Evolutionary conservation across 2,797 vertebrate species (phyloP).

Genomic region (Bradypodion pumilum): DNA sequence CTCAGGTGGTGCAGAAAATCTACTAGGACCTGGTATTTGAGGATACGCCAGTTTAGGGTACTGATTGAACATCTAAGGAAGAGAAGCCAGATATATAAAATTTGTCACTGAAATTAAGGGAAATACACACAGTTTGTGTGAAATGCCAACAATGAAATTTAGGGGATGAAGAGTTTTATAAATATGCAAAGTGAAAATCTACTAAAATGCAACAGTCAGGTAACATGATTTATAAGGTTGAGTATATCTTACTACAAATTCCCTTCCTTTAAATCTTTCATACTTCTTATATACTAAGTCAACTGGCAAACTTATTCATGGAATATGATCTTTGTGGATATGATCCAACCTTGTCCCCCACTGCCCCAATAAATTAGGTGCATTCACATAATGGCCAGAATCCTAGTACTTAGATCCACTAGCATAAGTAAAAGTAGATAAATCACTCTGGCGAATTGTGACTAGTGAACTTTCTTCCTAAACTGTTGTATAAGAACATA

Average conservation of each 20-base stretch:
- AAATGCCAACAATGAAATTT: background rate
- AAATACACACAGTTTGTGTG: background rate
- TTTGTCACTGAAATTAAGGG: background rate
- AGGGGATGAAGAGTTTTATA: background rate
- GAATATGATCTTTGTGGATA: background rate
- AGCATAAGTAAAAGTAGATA: too few species aligned
- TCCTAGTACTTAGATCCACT: too few species aligned
- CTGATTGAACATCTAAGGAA: constrained; percentile 90
- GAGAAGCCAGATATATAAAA: background rate
- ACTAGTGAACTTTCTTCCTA: too few species aligned
- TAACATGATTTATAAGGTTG: background rate
- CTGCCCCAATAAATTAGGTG: too few species aligned
- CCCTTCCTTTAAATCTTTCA: constrained; percentile 7
- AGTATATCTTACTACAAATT: background rate
- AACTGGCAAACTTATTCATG: background rate
- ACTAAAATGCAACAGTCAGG: background rate
- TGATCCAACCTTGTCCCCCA: background rate
- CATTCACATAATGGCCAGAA: too few species aligned
- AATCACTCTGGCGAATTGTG: too few species aligned
- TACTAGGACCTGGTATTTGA: constrained; percentile 84
- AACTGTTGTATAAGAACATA: too few species aligned
- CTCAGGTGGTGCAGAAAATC: constrained; percentile 85
- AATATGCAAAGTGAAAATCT: background rate
- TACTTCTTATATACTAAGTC: background rate
- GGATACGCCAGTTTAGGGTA: constrained; percentile 91